Conservation (phyloP, 2,113 vertebrate genomes). For the Chionodraco myersi region DNA sequence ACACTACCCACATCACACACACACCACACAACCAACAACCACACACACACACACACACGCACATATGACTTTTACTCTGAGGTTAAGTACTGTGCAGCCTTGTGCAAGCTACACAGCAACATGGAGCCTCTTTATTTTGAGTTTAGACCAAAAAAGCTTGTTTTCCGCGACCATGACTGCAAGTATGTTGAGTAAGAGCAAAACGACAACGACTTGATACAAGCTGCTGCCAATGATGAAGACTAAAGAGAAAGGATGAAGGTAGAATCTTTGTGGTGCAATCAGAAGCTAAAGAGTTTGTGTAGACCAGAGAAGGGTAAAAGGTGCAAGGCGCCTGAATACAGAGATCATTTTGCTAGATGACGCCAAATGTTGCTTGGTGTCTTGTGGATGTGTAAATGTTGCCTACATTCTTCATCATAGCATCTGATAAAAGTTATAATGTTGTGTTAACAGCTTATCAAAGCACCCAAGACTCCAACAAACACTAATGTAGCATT, state of each 20-base stretch:
- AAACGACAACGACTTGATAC: neutral
- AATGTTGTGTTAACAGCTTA: neutral
- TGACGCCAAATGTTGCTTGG: too few relatives aligned
- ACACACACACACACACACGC: slow-evolving; percentile 6
- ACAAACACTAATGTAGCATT: neutral
- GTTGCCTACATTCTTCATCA: neutral
- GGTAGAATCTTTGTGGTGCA: neutral
- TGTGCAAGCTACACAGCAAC: slow-evolving; percentile 7
- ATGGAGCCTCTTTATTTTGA: neutral
- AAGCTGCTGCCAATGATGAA: neutral
- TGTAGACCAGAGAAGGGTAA: neutral
- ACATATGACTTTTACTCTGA: neutral
- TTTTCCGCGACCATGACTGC: too few relatives aligned
- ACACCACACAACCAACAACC: slow-evolving; percentile 1
- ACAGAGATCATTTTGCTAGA: too few relatives aligned
- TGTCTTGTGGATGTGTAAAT: neutral
- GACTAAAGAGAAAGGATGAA: neutral
- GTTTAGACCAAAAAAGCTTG: too few relatives aligned
- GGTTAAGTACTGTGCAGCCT: slow-evolving; percentile 29
- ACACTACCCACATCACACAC: slow-evolving; percentile 17
- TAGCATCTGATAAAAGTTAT: neutral
- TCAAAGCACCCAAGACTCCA: neutral
- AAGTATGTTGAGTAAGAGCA: neutral
- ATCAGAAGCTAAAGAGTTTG: neutral
- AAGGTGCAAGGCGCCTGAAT: too few relatives aligned